Conservation (phyloP, 1,140 invertebrate species). For the Drosophila pseudoananassae region DNA sequence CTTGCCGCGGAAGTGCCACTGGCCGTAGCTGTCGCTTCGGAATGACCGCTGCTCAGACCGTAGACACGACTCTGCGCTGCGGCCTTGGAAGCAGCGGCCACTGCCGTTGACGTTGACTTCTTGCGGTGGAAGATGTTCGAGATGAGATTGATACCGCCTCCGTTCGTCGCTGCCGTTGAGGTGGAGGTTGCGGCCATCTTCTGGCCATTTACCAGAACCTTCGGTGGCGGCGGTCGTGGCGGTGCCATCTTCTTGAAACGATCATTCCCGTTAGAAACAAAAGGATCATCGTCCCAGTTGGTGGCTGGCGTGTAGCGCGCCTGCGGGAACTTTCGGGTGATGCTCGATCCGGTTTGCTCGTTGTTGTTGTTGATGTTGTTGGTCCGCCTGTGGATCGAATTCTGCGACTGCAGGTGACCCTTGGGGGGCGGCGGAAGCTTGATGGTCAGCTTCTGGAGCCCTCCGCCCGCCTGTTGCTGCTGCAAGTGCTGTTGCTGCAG, state of each 20-base stretch:
- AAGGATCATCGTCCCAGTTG: conserved; percentile 78
- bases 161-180: conserved; percentile 24
- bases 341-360: conserved; percentile 49
- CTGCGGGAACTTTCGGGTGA: conserved; percentile 78
- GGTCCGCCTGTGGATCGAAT: conserved; percentile 20
- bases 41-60: conserved; percentile 84
- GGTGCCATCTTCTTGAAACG: conserved; percentile 74
- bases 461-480: conserved; percentile 65
- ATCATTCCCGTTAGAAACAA: conserved; percentile 51
- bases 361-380: conserved; percentile 51
- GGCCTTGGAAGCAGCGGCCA: conserved; percentile 71
- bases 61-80: conserved; percentile 84
- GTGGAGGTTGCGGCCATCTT: conserved; percentile 26
- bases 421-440: conserved; percentile 78
- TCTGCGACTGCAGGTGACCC: conserved; percentile 44
- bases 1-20: conserved; percentile 10
- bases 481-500: conserved; percentile 75
- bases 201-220: conserved; percentile 62
- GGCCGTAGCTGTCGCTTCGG: conserved; percentile 17
- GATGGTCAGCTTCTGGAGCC: conserved; percentile 69
- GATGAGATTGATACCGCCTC: conserved; percentile 72
- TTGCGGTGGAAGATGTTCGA: conserved; percentile 82
- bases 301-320: conserved; percentile 79
- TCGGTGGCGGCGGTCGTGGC: conserved; percentile 79
- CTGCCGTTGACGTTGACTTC: conserved; percentile 56